These are phyloP conservation scores for Matsumurasca onukii DNA, from an alignment of 1,140 invertebrate genomes.

Conservation along the genomic window DNA sequence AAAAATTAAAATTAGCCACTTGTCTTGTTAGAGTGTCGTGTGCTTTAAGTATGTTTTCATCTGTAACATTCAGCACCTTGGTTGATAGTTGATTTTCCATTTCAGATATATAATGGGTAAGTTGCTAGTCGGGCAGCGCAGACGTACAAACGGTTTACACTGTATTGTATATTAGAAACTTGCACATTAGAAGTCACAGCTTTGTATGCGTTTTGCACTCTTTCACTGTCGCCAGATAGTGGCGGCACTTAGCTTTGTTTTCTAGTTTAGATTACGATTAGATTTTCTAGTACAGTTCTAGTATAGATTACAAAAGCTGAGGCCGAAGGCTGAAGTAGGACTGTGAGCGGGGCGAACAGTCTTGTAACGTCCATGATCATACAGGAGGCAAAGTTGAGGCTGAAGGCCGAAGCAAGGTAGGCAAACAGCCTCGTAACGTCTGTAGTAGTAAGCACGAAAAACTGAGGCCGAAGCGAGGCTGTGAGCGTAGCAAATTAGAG, in stretches of 20 bases:
- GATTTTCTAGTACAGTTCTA: too few relatives aligned
- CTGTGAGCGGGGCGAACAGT: too few relatives aligned
- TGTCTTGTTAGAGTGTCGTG: slow-evolving; percentile 18
- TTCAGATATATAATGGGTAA: slow-evolving; percentile 36
- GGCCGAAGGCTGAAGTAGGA: too few relatives aligned
- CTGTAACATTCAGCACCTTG: not conserved
- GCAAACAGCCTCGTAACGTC: too few relatives aligned
- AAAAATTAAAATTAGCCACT: not conserved
- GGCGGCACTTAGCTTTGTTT: not conserved
- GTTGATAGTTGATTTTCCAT: slow-evolving; percentile 32
- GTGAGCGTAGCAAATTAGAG: too few relatives aligned
- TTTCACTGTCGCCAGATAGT: slow-evolving; percentile 3
- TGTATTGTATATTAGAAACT: not conserved
- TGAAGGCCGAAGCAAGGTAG: too few relatives aligned
- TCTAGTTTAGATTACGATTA: too few relatives aligned
- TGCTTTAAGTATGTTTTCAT: slow-evolving; percentile 6
- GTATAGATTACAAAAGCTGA: too few relatives aligned
- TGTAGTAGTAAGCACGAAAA: too few relatives aligned
- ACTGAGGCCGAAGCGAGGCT: too few relatives aligned
- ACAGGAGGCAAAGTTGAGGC: too few relatives aligned
- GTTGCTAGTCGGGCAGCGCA: slow-evolving; percentile 21
- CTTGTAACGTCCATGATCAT: too few relatives aligned
- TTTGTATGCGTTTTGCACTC: slow-evolving; percentile 2
- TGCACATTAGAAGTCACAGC: slow-evolving; percentile 4
- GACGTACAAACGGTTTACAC: not conserved